Conservation (phyloP, 2,888 invertebrate genomes). For the Caradrina kadenii region DNA sequence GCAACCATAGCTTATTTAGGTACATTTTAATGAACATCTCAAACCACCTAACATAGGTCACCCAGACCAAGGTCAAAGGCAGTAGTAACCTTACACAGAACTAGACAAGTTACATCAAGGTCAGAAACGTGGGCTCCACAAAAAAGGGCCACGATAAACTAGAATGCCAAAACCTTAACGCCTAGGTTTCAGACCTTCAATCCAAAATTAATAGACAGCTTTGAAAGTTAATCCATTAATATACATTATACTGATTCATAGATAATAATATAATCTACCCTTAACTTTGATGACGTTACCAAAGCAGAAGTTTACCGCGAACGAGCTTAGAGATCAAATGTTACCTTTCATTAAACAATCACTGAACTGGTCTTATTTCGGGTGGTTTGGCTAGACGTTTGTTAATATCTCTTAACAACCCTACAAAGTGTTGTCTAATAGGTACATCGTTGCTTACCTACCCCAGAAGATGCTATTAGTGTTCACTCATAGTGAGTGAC, state of each 20-base stretch:
- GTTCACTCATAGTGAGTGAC: constrained; percentile 36
- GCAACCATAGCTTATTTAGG: neutral
- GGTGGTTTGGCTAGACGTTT: neutral
- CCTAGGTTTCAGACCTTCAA: neutral
- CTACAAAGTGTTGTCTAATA: neutral
- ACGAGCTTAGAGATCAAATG: constrained; percentile 35
- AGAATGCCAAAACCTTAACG: neutral
- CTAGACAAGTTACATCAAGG: neutral
- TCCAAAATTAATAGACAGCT: constrained; percentile 21
- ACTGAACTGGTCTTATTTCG: constrained; percentile 18
- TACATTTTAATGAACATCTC: neutral
- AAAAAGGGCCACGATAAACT: neutral
- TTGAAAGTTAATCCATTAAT: constrained; percentile 25
- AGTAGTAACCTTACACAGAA: neutral
- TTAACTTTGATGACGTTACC: constrained; percentile 12
- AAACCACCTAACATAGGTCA: neutral
- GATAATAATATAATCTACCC: constrained; percentile 9
- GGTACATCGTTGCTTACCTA: neutral
- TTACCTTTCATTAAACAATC: constrained; percentile 35
- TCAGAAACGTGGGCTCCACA: neutral
- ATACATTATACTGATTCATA: constrained; percentile 26
- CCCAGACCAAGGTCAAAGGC: neutral
- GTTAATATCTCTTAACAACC: neutral
- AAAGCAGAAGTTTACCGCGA: constrained; percentile 14
- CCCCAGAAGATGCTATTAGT: constrained; percentile 3